These are phyloP conservation scores for Gopherus flavomarginatus DNA, from an alignment of 2,113 vertebrate genomes.

Conservation along the genomic window DNA sequence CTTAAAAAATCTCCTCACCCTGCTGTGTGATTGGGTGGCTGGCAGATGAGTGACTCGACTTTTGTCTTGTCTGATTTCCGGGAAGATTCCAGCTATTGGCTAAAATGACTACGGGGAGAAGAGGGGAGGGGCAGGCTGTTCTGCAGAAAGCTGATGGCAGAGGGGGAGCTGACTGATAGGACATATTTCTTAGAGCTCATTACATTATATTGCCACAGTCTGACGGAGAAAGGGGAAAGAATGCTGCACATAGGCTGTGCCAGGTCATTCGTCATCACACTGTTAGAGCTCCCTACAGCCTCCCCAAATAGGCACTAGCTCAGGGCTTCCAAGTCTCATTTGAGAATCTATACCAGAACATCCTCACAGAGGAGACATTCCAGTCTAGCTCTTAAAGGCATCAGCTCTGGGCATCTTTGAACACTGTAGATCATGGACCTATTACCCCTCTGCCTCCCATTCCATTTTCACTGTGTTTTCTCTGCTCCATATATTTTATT, in stretches of 20 bases:
- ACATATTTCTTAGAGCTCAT: slow-evolving; percentile 41
- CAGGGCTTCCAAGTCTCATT: neutral
- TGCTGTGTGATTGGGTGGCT: neutral
- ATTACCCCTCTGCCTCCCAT: neutral
- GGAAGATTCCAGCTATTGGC: slow-evolving; percentile 53
- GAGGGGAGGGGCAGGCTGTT: slow-evolving; percentile 7
- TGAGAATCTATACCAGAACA: neutral
- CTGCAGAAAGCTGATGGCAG: slow-evolving; percentile 4
- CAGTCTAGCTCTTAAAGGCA: neutral
- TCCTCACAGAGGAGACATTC: neutral
- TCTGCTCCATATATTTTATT: neutral
- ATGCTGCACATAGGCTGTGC: neutral
- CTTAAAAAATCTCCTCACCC: slow-evolving; percentile 9
- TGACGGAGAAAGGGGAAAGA: slow-evolving; percentile 52
- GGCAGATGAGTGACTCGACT: slow-evolving; percentile 37
- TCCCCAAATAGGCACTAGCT: neutral
- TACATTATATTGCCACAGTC: neutral
- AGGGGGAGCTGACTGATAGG: neutral
- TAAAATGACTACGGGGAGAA: neutral
- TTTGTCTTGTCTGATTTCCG: slow-evolving; percentile 58
- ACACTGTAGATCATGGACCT: neutral
- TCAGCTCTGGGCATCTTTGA: neutral
- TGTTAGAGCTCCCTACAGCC: slow-evolving; percentile 1
- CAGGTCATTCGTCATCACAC: neutral
- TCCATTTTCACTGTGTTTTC: neutral